Evolutionary conservation across 2,888 invertebrate species (phyloP).

Genomic region (Tetragonisca angustula): DNA sequence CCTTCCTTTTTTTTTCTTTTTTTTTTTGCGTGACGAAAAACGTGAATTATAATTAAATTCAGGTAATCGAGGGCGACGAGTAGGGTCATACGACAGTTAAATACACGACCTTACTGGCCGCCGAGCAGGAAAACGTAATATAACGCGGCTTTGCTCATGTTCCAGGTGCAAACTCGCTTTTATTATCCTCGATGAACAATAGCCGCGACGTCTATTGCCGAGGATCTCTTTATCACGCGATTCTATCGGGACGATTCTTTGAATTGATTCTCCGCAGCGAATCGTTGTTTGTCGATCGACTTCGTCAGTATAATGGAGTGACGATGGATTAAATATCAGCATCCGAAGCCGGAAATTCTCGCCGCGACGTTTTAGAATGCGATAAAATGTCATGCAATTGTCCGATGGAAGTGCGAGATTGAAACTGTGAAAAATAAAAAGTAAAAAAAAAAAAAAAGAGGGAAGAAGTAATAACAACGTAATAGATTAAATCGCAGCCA

Average conservation of each 20-base stretch:
- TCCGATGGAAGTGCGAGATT: background rate
- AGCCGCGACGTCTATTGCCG: background rate
- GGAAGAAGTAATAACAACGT: background rate
- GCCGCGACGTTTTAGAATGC: background rate
- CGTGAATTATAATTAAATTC: conserved; percentile 33
- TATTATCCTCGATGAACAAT: conserved; percentile 40
- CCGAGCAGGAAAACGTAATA: conserved; percentile 22
- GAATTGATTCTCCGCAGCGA: conserved; percentile 19
- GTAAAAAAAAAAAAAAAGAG: too few species aligned
- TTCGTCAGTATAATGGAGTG: background rate
- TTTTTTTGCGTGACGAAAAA: background rate
- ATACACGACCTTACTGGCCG: background rate
- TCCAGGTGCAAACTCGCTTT: conserved; percentile 24
- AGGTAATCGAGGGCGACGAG: conserved; percentile 22
- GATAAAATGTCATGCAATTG: background rate
- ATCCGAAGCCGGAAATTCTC: conserved; percentile 5
- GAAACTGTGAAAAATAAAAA: background rate
- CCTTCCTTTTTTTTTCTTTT: background rate
- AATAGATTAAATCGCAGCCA: background rate
- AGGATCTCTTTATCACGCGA: background rate
- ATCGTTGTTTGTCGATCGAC: conserved; percentile 8
- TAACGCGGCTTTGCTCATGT: background rate
- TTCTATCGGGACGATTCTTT: conserved; percentile 20
- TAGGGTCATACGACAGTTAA: conserved; percentile 18
- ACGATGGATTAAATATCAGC: background rate